Percentiles rank a stretch among this genome's conserved stretches.
phyloP scores from a whole-genome alignment of 2,888 invertebrate genomes.

The Resseliella maxima region DNA sequence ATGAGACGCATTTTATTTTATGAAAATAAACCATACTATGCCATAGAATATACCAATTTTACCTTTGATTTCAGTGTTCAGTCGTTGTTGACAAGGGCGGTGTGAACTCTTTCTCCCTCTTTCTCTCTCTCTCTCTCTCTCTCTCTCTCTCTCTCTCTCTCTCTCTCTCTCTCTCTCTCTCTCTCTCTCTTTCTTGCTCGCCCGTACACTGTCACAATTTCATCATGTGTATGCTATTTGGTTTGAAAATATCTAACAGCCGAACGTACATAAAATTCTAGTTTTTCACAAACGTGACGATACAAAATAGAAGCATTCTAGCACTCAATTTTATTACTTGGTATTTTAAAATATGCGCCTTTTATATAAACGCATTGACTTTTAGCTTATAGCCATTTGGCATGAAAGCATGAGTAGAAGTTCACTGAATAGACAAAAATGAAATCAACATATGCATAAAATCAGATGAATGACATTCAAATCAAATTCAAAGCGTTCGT shows the following conservation, averaged over 20 bases:
- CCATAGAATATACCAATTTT: not conserved
- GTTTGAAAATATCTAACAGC: not conserved
- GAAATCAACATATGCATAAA: constrained; percentile 40
- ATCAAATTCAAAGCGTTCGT: not conserved
- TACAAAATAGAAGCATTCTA: not conserved
- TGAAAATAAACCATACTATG: not conserved
- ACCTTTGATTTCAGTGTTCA: not conserved
- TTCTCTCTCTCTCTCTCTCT: no score
- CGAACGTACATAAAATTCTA: not conserved
- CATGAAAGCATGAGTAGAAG: not conserved
- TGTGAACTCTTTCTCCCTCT: not conserved
- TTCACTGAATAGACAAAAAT: not conserved
- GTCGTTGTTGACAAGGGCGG: not conserved
- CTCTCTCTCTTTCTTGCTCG: no score
- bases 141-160: no score
- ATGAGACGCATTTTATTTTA: not conserved
- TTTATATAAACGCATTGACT: not conserved
- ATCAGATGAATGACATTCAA: constrained; percentile 43
- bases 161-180: no score
- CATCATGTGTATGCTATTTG: not conserved
- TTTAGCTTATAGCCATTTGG: not conserved
- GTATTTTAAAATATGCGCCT: not conserved
- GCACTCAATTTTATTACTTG: not conserved
- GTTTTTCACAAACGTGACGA: not conserved
- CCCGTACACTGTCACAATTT: not conserved